Evolutionary conservation across 2,888 invertebrate genomes (phyloP).

Genomic region (Luffia ferchaultella): DNA sequence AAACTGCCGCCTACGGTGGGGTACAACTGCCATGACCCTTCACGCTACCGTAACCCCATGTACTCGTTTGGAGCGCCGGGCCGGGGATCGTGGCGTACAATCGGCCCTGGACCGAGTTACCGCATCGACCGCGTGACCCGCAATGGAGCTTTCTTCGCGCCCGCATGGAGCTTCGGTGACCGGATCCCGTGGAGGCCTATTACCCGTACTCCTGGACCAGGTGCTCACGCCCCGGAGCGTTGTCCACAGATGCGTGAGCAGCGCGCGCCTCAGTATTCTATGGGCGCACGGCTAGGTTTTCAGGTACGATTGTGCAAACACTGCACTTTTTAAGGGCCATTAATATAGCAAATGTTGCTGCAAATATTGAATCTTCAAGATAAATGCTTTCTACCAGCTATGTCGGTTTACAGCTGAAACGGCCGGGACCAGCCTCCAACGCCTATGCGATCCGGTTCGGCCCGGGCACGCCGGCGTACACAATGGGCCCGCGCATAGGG

Average conservation of each 20-base stretch:
- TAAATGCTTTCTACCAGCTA: too few species aligned
- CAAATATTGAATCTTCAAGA: too few species aligned
- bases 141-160: constrained; percentile 13
- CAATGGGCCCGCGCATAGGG: constrained; percentile 32
- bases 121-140: constrained; percentile 45
- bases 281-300: constrained; percentile 6
- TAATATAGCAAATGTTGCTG: too few species aligned
- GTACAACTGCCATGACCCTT: constrained; percentile 68
- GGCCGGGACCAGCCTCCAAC: constrained; percentile 68
- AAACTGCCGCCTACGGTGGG: constrained; percentile 69
- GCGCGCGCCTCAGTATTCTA: constrained; percentile 10
- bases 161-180: constrained; percentile 6
- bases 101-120: constrained; percentile 55
- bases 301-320: too few species aligned
- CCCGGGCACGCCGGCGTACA: constrained; percentile 52
- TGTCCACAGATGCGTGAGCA: constrained; percentile 6
- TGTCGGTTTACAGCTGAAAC: too few species aligned
- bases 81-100: constrained; percentile 48
- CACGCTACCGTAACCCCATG: constrained; percentile 68
- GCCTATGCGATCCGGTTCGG: constrained; percentile 56
- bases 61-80: constrained; percentile 65
- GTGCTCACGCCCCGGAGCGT: constrained; percentile 11
- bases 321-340: too few species aligned
- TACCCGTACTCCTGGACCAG: constrained; percentile 11
- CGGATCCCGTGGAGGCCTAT: not conserved